A percentile compares a stretch with the other conserved stretches of the same genome.
Conservation (phyloP, 2,113 vertebrate species). For the Boleophthalmus pectinirostris region DNA sequence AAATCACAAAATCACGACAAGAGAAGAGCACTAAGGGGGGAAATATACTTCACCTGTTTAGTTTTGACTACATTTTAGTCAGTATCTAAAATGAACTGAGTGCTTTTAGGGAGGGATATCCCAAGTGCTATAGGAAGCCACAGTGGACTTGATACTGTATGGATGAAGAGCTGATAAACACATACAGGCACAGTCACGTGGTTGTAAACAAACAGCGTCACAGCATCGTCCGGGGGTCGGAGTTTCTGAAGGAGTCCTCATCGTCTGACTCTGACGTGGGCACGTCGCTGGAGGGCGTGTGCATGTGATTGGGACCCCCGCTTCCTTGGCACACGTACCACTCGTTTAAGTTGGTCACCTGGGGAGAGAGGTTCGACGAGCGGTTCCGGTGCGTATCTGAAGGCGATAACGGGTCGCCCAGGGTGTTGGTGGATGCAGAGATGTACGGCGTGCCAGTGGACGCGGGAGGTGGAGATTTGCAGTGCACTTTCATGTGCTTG, state of each 20-base stretch:
- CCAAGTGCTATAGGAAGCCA: conserved; percentile 22
- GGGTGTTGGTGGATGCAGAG: conserved; percentile 70
- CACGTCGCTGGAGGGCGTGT: conserved; percentile 88
- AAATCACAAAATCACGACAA: not conserved
- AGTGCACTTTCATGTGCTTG: conserved; percentile 98
- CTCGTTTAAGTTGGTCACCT: conserved; percentile 96
- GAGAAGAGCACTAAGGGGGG: not conserved
- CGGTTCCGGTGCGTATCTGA: conserved; percentile 80
- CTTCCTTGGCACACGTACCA: conserved; percentile 96
- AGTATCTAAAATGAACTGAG: conserved; percentile 18
- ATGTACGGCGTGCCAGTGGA: conserved; percentile 81
- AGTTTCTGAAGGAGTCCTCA: conserved; percentile 86
- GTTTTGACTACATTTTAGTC: not conserved
- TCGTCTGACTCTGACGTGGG: conserved; percentile 89
- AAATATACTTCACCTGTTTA: not conserved
- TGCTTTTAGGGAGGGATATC: conserved; percentile 25
- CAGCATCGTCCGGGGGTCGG: conserved; percentile 89
- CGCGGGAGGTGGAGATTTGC: conserved; percentile 91
- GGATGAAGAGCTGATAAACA: conserved; percentile 1
- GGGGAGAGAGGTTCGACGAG: conserved; percentile 84
- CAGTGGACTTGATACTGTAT: conserved; percentile 30
- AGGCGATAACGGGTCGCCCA: conserved; percentile 84
- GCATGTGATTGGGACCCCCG: conserved; percentile 84
- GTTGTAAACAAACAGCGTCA: conserved; percentile 68
- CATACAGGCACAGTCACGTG: conserved; percentile 26